A percentile compares a stretch with the other conserved stretches of the same genome.
These are phyloP conservation scores for Sycophaga agraensis DNA, from an alignment of 1,140 invertebrate species.

Conservation along the genomic window DNA sequence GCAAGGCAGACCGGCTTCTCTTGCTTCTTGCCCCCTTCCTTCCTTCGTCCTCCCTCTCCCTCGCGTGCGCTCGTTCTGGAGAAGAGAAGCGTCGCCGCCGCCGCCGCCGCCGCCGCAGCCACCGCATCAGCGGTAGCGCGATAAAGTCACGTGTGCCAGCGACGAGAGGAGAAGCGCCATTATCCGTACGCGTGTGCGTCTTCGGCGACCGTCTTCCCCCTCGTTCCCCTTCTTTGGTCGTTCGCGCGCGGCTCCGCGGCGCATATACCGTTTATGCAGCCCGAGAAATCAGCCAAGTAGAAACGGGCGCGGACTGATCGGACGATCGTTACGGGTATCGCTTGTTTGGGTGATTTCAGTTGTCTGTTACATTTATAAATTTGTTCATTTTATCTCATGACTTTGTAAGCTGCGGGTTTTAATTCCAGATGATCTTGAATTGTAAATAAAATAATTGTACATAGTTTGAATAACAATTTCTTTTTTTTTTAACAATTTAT, in stretches of 20 bases:
- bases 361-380: no score
- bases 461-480: no score
- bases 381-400: no score
- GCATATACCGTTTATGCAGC: no score
- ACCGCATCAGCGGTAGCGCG: no score
- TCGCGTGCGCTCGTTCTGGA: neutral
- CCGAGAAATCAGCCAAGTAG: neutral
- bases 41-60: neutral
- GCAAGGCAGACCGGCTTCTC: slow-evolving; percentile 15
- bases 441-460: no score
- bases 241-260: neutral
- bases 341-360: no score
- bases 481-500: no score
- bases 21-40: slow-evolving; percentile 20
- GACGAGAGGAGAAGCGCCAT: slow-evolving; percentile 1
- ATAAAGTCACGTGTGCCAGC: slow-evolving; percentile 1
- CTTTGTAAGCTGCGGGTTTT: no score
- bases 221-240: neutral
- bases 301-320: neutral
- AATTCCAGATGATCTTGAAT: no score
- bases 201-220: neutral
- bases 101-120: no score
- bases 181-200: neutral
- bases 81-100: slow-evolving; percentile 31
- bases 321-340: no score